phyloP scores from a whole-genome alignment of 2,113 vertebrate genomes.

The Panurus biarmicus region DNA sequence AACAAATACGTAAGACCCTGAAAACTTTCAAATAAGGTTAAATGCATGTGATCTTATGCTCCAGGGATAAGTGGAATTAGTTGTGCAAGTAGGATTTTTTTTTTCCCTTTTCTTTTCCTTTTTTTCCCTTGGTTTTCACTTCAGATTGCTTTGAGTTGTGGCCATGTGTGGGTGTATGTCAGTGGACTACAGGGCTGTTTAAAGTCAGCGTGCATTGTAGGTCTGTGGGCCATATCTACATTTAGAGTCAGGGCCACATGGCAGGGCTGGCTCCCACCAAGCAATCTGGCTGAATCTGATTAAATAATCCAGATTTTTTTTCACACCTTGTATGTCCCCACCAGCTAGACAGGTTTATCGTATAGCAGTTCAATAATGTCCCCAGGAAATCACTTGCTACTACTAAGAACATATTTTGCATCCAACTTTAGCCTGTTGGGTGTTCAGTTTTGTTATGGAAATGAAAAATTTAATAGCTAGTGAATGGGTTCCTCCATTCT shows the following conservation, averaged over 20 bases:
- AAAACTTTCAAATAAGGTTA: not conserved
- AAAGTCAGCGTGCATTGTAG: not conserved
- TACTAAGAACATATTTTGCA: not conserved
- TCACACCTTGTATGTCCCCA: not conserved
- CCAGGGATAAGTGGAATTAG: not conserved
- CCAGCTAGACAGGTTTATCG: not conserved
- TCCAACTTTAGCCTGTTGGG: not conserved
- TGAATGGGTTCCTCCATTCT: not conserved
- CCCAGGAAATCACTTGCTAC: not conserved
- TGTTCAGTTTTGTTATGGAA: not conserved
- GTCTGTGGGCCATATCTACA: not conserved
- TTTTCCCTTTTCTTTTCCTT: rapidly evolving
- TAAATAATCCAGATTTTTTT: not conserved
- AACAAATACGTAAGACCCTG: not conserved
- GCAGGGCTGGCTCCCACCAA: not conserved
- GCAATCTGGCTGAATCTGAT: not conserved
- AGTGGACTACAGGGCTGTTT: not conserved
- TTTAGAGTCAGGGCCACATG: not conserved
- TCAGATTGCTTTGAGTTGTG: not conserved
- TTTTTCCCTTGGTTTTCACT: not conserved
- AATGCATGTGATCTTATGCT: not conserved
- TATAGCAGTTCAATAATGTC: not conserved
- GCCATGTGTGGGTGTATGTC: not conserved
- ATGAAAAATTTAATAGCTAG: not conserved
- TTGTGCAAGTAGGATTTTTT: rapidly evolving